Conservation (phyloP, 2,113 vertebrate species). For the Oriolus oriolus region DNA sequence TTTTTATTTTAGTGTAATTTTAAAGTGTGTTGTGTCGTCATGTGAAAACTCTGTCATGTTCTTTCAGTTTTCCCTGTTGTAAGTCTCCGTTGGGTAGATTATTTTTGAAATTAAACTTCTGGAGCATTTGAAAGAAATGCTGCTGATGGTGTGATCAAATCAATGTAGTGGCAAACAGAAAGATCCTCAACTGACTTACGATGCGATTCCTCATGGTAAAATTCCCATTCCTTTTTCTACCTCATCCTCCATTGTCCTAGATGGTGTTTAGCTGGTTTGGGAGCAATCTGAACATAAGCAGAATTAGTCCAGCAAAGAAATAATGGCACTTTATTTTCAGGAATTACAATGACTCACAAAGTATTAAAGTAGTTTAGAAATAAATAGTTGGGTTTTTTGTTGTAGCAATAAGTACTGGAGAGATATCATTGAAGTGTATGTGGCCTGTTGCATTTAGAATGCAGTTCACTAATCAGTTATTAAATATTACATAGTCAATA, state of each 20-base stretch:
- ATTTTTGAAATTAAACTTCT: background rate
- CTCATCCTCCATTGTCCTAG: background rate
- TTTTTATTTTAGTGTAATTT: background rate
- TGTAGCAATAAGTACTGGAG: background rate
- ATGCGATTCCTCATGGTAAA: background rate
- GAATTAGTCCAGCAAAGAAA: background rate
- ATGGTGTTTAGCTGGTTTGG: background rate
- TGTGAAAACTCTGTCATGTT: background rate
- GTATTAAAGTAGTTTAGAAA: background rate
- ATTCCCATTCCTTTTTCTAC: background rate
- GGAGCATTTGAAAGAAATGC: background rate
- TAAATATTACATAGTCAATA: background rate
- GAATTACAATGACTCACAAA: background rate
- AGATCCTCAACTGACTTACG: background rate
- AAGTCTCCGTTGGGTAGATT: background rate
- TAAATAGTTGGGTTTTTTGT: background rate
- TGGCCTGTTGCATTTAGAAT: background rate
- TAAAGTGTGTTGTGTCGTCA: background rate
- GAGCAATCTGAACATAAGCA: background rate
- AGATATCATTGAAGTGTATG: background rate
- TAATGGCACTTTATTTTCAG: background rate
- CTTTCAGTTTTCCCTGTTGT: background rate
- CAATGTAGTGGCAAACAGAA: background rate
- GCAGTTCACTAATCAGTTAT: background rate
- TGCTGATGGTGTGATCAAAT: background rate